Evolutionary conservation across 1,140 invertebrate species (phyloP).

Genomic region (Cotesia glomerata): DNA sequence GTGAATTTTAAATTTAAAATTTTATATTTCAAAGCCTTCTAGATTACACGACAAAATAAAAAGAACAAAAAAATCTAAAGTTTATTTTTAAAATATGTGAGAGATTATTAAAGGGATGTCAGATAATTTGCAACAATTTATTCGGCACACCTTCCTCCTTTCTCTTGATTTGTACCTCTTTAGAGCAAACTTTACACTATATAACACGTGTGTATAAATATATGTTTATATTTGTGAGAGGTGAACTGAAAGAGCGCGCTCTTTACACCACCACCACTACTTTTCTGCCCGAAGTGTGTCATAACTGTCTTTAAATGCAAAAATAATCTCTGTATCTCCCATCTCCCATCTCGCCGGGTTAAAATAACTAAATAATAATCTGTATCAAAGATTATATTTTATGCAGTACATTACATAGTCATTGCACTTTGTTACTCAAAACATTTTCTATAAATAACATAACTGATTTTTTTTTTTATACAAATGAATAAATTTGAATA

Average conservation of each 20-base stretch:
- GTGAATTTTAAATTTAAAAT: too few species aligned
- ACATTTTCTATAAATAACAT: too few species aligned
- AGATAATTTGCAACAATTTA: slow-evolving; percentile 4
- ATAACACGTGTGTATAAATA: too few species aligned
- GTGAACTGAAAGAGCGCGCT: not conserved
- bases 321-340: not conserved
- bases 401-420: too few species aligned
- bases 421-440: too few species aligned
- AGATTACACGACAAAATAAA: not conserved
- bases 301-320: slow-evolving; percentile 12
- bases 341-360: too few species aligned
- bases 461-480: too few species aligned
- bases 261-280: slow-evolving; percentile 1
- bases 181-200: too few species aligned
- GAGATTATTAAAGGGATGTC: not conserved
- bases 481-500: too few species aligned
- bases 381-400: slow-evolving; percentile 16
- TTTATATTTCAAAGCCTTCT: not conserved
- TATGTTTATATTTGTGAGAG: not conserved
- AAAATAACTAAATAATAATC: slow-evolving; percentile 9
- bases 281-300: slow-evolving; percentile 10
- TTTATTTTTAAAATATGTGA: not conserved
- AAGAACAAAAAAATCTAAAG: not conserved
- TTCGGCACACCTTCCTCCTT: slow-evolving; percentile 2
- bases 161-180: not conserved